Evolutionary conservation across 2,888 invertebrate species (phyloP), one percentile per base, ranked within the genome.

Genomic region (Brachylomia viminalis): DNA sequence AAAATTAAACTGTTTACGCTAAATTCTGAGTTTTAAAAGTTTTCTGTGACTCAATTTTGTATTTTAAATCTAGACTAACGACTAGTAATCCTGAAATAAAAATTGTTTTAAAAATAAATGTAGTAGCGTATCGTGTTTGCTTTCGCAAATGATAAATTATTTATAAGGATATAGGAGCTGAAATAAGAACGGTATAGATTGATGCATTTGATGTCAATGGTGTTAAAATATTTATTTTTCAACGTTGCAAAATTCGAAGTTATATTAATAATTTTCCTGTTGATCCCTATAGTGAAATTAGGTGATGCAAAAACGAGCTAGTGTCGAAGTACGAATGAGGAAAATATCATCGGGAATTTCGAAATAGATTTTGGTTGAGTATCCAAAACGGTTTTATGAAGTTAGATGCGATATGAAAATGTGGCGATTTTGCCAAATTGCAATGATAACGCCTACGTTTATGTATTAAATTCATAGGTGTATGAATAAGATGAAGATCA

Each of bases 1-100:
- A 82, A 78, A 77, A 70, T 74, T 86, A 82, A 81, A 65, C 73
- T 84, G 80, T 85, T 79, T 79, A 77, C 79, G 62, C 58, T 72
- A 82, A 78, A 80, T 77, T 72, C 47, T 73, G 68, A 74, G 49
- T 61, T 69, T 45, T 67, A 64, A 71, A 65, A 64, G 52, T 64
- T 67, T 62, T 61, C 38, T 65, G 52, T 84, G 87, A 84, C 77
- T 86, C 82, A 82, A 77, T 71, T 72, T 79, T 66, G 56, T 73
- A 64, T 76, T 79, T 80, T 71, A 79, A 74, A 84, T 84, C 68
- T 77, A 80, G 82, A 82, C 66, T 72, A 77, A 74, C n/a, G 73
- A 56, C 52, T 76, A 56, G 30, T 65, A 59, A 77, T 79, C n/a
- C 56, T 64, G 23, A 80, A 77, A 82, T 80, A 82, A 79, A 82